Conservation (phyloP, 2,888 invertebrate species). For the Laothoe populi region DNA sequence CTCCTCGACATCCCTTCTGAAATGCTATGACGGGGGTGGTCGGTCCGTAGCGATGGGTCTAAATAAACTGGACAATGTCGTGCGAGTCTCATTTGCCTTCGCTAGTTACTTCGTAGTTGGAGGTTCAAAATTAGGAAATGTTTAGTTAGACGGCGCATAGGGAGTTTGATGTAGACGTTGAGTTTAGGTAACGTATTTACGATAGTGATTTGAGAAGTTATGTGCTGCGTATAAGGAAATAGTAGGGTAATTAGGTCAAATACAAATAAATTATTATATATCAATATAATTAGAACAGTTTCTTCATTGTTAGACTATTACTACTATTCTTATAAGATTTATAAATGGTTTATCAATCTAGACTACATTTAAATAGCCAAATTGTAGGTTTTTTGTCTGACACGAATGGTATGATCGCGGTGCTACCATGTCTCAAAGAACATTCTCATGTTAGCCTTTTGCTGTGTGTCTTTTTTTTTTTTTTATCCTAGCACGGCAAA, state of each 20-base stretch:
- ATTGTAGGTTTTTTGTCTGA: too few species aligned
- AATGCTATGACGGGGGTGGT: constrained; percentile 38
- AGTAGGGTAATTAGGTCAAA: not conserved
- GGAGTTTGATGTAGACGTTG: constrained; percentile 43
- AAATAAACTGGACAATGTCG: constrained; percentile 52
- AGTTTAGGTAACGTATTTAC: constrained; percentile 37
- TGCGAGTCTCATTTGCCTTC: constrained; percentile 72
- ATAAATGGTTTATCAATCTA: too few species aligned
- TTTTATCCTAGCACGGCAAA: too few species aligned
- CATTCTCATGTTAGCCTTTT: too few species aligned
- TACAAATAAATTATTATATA: too few species aligned
- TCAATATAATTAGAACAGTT: too few species aligned
- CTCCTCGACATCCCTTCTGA: constrained; percentile 40
- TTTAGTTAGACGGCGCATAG: constrained; percentile 62
- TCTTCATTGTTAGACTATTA: too few species aligned
- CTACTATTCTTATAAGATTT: too few species aligned
- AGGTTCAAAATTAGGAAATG: constrained; percentile 71
- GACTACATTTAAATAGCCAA: too few species aligned
- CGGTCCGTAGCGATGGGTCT: constrained; percentile 52
- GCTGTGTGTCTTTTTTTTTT: too few species aligned
- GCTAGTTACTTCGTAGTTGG: constrained; percentile 69
- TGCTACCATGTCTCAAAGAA: too few species aligned
- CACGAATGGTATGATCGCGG: too few species aligned
- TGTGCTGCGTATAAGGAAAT: not conserved
- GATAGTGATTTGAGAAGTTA: constrained; percentile 21